Evolutionary conservation across 2,113 vertebrate species (phyloP).

Genomic region (Pseudorasbora parva): DNA sequence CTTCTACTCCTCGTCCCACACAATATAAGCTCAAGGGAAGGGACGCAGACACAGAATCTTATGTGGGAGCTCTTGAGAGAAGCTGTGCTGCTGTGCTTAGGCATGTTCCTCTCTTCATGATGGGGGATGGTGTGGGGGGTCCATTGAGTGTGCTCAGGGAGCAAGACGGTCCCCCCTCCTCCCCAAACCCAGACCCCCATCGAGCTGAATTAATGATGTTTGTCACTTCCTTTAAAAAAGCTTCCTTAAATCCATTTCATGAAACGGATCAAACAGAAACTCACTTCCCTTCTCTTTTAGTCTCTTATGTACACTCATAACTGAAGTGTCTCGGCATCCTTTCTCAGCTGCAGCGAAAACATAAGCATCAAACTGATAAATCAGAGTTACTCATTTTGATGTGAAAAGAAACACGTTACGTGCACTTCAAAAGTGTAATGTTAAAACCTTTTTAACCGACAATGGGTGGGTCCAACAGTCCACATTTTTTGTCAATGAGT

Average conservation of each 20-base stretch:
- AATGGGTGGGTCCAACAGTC: neutral
- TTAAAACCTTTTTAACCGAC: neutral
- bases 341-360: neutral
- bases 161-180: neutral
- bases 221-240: slow-evolving; percentile 1
- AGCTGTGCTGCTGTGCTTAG: slow-evolving; percentile 15
- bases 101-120: slow-evolving; percentile 28
- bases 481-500: too few species aligned
- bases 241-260: slow-evolving; percentile 37
- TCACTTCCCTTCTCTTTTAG: slow-evolving; percentile 26
- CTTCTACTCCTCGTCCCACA: slow-evolving; percentile 24
- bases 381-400: neutral
- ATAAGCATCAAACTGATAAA: neutral
- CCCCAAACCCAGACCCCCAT: slow-evolving; percentile 3
- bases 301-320: neutral
- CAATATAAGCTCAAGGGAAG: slow-evolving; percentile 2
- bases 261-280: slow-evolving; percentile 42
- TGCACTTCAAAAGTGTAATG: neutral
- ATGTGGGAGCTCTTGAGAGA: slow-evolving; percentile 31
- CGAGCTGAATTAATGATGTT: slow-evolving; percentile 29
- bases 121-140: slow-evolving; percentile 4
- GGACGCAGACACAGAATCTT: neutral
- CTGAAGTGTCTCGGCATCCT: neutral
- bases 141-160: neutral
- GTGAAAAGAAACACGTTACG: neutral